Evolutionary conservation across 1,140 invertebrate species (phyloP), one percentile per base, ranked within the genome.

Genomic region (Drosophila littoralis): DNA sequence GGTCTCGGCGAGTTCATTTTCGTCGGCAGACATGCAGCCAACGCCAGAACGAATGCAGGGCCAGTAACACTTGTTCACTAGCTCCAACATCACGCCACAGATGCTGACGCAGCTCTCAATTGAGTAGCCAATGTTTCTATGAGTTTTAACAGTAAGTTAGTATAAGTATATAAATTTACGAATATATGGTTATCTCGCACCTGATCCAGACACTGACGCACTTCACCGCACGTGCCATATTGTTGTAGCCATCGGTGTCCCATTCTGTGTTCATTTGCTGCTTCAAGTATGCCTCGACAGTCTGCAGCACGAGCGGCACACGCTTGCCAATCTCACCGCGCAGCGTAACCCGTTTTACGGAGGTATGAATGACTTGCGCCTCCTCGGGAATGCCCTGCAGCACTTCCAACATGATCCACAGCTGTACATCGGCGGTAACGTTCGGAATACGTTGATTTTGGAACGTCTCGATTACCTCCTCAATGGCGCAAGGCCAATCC

Each of bases 301-400:
- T 92, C 40, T 92, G 78, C 13, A 92, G 55, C 4, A 92, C 85
- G 8, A 92, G 54, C 1, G 79, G 78, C 4, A 90, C 65, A 7
- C 91, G 84, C 59, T 91, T 91, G 4, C 72, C 79, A 9, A 92
- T 72, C 48, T 92, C 91, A 2, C 61, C 77, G 0, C 91, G 88
- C 32, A 92, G 32, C 0, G 79, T 77, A 0, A 78, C 85, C 0
- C 92, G 69, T 63, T 90, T 91, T 0, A 92, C 88, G 1, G 92
- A 92, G 0, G 91, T 91, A 17, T 91, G 90, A 52, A 92, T 90
- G 7, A 83, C 77, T 46, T 83, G 91, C 10, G 85, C 75, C 93
- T 98, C 97, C 93, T 96, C 96, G 13, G 97, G 96, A 83, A 98
- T 94, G 59, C 96, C 95, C 76, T 95, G 95, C 28, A 98, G 93